Conservation (phyloP, 2,113 vertebrate genomes). For the Galemys pyrenaicus region DNA sequence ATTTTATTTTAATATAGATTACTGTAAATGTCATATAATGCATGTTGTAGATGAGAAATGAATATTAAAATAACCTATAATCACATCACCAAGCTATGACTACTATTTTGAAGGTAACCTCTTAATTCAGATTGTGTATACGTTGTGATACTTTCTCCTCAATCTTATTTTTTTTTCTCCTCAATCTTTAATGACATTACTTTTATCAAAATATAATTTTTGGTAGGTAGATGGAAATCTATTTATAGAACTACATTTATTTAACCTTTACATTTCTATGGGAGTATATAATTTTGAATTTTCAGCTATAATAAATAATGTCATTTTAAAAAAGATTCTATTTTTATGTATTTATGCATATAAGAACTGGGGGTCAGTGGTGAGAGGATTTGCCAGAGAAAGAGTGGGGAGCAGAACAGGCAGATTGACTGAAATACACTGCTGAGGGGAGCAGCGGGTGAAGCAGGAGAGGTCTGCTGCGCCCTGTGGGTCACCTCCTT, state of each 20-base stretch:
- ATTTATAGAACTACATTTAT: neutral
- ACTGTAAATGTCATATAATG: neutral
- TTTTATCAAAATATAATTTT: conserved; percentile 28
- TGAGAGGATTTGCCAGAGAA: too few relatives aligned
- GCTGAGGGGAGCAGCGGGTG: too few relatives aligned
- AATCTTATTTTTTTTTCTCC: neutral
- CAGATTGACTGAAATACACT: too few relatives aligned
- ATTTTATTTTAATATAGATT: neutral
- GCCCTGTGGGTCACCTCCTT: too few relatives aligned
- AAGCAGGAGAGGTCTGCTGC: too few relatives aligned
- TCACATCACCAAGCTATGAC: neutral
- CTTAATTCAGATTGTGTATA: neutral
- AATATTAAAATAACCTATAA: neutral
- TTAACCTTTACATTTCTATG: neutral
- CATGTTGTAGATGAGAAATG: neutral
- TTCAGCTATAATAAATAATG: neutral
- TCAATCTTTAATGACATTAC: neutral
- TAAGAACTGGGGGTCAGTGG: too few relatives aligned
- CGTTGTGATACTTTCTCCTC: neutral
- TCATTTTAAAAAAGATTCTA: neutral
- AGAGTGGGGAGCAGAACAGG: too few relatives aligned
- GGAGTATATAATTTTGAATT: neutral
- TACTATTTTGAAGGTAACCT: neutral
- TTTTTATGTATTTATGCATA: too few relatives aligned
- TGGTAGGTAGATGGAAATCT: neutral